Conservation (phyloP, 2,888 invertebrate genomes). For the Drosophila picticornis region DNA sequence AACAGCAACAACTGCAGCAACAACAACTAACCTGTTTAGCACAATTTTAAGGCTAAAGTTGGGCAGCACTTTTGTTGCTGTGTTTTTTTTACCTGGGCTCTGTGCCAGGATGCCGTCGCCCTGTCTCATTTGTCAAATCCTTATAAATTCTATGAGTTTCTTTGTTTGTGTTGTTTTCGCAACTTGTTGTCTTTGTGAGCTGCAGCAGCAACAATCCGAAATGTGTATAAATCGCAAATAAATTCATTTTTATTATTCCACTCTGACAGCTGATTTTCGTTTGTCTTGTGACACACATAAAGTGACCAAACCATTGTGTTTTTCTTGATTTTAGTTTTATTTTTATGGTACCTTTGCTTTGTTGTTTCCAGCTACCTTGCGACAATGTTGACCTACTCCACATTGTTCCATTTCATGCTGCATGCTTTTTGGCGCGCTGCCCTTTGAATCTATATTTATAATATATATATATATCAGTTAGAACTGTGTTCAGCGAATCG, state of each 20-base stretch:
- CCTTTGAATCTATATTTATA: not conserved
- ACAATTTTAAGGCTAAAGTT: conserved; percentile 68
- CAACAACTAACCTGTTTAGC: conserved; percentile 57
- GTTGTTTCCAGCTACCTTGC: conserved; percentile 16
- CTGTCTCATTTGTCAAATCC: conserved; percentile 76
- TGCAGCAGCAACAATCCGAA: conserved; percentile 21
- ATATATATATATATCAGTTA: not conserved
- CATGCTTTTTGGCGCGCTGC: conserved; percentile 34
- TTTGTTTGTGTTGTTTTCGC: conserved; percentile 30
- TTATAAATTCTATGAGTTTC: conserved; percentile 58
- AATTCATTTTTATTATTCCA: conserved; percentile 76
- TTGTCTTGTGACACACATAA: conserved; percentile 32
- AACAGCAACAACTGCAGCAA: conserved; percentile 37
- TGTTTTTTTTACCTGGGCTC: conserved; percentile 50
- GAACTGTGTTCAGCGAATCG: not conserved
- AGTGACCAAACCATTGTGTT: conserved; percentile 31
- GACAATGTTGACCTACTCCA: conserved; percentile 30
- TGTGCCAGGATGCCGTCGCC: conserved; percentile 41
- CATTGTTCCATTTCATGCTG: conserved; percentile 23
- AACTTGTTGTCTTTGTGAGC: conserved; percentile 72
- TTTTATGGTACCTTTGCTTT: conserved; percentile 7
- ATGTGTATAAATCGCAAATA: conserved; percentile 64
- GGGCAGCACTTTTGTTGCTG: conserved; percentile 19
- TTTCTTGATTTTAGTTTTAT: conserved; percentile 2
- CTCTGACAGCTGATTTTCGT: conserved; percentile 75